These are phyloP conservation scores for Acomys russatus DNA, from an alignment of 2,797 vertebrate genomes.

Conservation along the genomic window DNA sequence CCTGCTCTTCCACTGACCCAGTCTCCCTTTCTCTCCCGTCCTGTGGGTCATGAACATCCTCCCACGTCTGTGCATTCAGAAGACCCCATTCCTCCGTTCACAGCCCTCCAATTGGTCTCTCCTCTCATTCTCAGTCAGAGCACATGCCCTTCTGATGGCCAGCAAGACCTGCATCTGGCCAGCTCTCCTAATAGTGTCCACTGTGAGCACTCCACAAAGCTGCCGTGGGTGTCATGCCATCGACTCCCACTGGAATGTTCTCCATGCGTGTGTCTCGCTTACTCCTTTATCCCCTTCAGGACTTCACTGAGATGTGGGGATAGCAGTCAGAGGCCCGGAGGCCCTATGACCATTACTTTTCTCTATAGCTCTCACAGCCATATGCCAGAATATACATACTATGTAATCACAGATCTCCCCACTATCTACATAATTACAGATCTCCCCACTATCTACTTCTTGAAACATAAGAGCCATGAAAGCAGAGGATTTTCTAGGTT, in stretches of 20 bases:
- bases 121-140: background rate
- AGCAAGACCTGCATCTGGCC: no score
- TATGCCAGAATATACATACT: background rate
- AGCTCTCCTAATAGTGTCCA: background rate
- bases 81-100: background rate
- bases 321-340: background rate
- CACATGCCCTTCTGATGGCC: background rate
- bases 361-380: background rate
- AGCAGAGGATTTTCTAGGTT: background rate
- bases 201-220: background rate
- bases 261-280: background rate
- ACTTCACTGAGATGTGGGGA: background rate
- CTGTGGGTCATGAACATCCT: background rate
- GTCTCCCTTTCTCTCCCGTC: background rate
- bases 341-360: background rate
- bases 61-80: background rate
- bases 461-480: background rate
- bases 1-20: background rate
- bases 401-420: background rate
- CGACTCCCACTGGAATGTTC: background rate
- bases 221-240: background rate
- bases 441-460: background rate
- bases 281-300: background rate
- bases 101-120: background rate
- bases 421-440: background rate